Base-by-base conservation (phyloP, 2,888 invertebrate species). In the Synergus umbraculus region DNA sequence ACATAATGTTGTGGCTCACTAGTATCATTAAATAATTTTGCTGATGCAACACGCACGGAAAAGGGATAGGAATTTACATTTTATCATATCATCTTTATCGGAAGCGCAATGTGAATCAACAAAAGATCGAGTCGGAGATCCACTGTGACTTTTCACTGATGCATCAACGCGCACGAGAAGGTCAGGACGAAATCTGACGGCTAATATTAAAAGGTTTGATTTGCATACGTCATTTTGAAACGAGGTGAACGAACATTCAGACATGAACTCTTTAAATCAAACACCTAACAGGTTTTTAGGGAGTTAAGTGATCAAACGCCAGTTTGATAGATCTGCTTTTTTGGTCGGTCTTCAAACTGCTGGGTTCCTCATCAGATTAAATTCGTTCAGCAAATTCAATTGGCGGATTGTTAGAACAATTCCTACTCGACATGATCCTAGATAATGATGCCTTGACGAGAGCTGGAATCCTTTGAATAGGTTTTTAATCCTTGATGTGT, bases 341-440 rank as follows among this genome's bases (percentile, higher is more conserved):
- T 63, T 29, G 29, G 63, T 13, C 10, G 43, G 37, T 58, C 41
- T 73, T n/a, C 7, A 18, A 41, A 58, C 13, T 49, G 41, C 37
- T 54, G 79, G 65, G 29, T 73, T 37, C 46, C 73, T 78, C 13
- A 44, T 43, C 18, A 49, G 18, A 64, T 83, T 79, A 79, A 80
- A 81, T 83, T 82, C 46, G 81, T 79, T 79, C 78, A 82, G 84
- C 85, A 85, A 85, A 89, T 89, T 89, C 88, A 88, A 88, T 89
- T 88, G 87, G 83, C 87, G 83, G 82, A 85, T 86, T 88, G 88
- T 89, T 88, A 82, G 80, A 22, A 49, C 18, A 60, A 41, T 64
- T 37, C 29, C 13, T 13, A 22, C 12, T 10, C 13, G 81, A 82
- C 77, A 81, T 81, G 82, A 84, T 82, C 77, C 10, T n/a, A 82